Percentiles rank a stretch among this genome's conserved stretches.
phyloP scores from a whole-genome alignment of 2,113 vertebrate species.

The Gallinago undulata region DNA sequence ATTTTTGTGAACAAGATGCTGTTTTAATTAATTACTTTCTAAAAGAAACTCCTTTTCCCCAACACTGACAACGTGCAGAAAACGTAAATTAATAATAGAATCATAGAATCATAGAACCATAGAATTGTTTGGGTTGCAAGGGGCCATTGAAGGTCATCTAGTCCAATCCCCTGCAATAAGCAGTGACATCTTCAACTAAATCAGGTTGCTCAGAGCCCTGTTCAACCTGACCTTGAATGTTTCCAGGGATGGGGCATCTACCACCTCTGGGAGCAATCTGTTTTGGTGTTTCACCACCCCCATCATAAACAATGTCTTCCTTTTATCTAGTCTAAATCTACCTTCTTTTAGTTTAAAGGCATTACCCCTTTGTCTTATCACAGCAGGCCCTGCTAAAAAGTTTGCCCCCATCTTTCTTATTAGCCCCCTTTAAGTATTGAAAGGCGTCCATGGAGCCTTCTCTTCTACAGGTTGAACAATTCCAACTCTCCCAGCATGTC shows the following conservation, averaged over 20 bases:
- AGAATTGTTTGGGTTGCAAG: not conserved
- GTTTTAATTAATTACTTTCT: not conserved
- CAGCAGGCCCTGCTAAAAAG: not conserved
- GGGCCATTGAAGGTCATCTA: not conserved
- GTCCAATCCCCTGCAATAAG: not conserved
- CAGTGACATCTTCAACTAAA: not conserved
- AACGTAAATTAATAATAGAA: not conserved
- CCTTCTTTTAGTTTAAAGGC: not conserved
- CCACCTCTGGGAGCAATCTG: not conserved
- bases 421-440: not conserved
- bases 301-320: not conserved
- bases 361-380: not conserved
- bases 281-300: not conserved
- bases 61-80: not conserved
- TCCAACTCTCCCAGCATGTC: not conserved
- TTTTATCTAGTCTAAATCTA: not conserved
- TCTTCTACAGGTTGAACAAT: not conserved
- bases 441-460: not conserved
- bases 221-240: not conserved
- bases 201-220: not conserved
- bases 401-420: not conserved
- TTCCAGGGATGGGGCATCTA: not conserved
- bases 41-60: not conserved
- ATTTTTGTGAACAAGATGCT: not conserved
- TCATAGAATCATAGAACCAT: not conserved